Base-by-base conservation (phyloP, 2,888 invertebrate genomes). In the Neuroscelio doddi region DNA sequence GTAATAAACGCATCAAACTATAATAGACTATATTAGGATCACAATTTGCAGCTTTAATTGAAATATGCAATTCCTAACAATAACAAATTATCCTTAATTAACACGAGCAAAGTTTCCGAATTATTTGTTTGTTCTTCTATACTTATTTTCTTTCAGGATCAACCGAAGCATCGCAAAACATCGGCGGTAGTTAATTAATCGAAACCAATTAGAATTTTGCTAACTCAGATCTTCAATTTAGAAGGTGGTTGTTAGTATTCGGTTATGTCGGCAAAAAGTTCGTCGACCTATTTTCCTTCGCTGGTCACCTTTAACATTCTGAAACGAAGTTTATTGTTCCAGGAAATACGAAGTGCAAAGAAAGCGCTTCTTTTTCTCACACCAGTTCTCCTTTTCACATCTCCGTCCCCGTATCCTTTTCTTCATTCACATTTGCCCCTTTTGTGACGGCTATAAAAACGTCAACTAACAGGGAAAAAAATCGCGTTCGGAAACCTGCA, bases 341-440 rank as follows among this genome's bases (percentile, higher is more conserved):
- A 7, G 10, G 7, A 3, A 14, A 15, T 14, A 7, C 15, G 14
- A 15, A 36, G 15, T 15, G 36, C 14, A 7, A 36, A 36, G 12
- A 36, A 14, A n/a, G 36, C 10, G 36, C 15, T 14, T 12, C 36
- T n/a, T 14, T 14, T 7, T 14, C 36, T 14, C 36, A 2, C 10
- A 9, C 36, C 36, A n/a, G 36, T 36, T 36, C 15, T 36, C 36
- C 36, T 36, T 36, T 12, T 36, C 21, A 36, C 36, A 36, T 7
- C 15, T 14, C 15, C 14, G 36, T 3, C 15, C 14, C 14, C 32
- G 9, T 36, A 4, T 36, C 7, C 36, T 14, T 36, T 36, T 36
- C 5, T 14, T 15, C 36, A n/a, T 36, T 14, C 36, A n/a, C 15
- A 5, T 15, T 15, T 15, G 12, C 15, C 36, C 15, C 12, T 36